Percentiles rank a stretch among this genome's conserved stretches.
Conservation (phyloP, 2,888 invertebrate genomes). For the Polymixis lichenea region DNA sequence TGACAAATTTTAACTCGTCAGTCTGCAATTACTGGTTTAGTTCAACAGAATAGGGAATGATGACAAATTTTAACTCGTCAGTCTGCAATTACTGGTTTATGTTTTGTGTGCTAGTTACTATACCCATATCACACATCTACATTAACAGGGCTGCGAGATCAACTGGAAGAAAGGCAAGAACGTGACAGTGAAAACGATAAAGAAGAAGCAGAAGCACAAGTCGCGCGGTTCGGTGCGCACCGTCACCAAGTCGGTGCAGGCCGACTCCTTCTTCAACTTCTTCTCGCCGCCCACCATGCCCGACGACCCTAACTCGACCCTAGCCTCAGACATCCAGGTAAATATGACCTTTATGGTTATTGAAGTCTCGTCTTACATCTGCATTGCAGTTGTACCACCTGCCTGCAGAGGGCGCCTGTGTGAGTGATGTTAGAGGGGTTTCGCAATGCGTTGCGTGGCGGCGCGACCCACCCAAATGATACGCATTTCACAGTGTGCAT, state of each 20-base stretch:
- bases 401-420: too few species aligned
- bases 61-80: neutral
- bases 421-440: too few species aligned
- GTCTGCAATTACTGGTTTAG: neutral
- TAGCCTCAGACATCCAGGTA: slow-evolving; percentile 96
- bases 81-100: neutral
- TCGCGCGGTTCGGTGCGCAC: slow-evolving; percentile 97
- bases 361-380: too few species aligned
- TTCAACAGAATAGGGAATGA: neutral
- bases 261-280: slow-evolving; percentile 99
- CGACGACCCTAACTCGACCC: slow-evolving; percentile 94
- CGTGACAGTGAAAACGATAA: slow-evolving; percentile 98
- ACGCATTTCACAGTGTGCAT: too few species aligned
- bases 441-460: too few species aligned
- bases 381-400: too few species aligned
- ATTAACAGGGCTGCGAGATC: slow-evolving; percentile 95
- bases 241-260: slow-evolving; percentile 98
- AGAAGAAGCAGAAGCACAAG: slow-evolving; percentile 99
- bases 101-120: neutral
- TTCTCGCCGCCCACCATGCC: slow-evolving; percentile 97
- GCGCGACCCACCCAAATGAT: too few species aligned
- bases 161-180: slow-evolving; percentile 99
- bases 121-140: neutral
- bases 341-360: neutral
- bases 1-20: neutral